Evolutionary conservation across 2,113 vertebrate species (phyloP).

Genomic region (Pagrus major): DNA sequence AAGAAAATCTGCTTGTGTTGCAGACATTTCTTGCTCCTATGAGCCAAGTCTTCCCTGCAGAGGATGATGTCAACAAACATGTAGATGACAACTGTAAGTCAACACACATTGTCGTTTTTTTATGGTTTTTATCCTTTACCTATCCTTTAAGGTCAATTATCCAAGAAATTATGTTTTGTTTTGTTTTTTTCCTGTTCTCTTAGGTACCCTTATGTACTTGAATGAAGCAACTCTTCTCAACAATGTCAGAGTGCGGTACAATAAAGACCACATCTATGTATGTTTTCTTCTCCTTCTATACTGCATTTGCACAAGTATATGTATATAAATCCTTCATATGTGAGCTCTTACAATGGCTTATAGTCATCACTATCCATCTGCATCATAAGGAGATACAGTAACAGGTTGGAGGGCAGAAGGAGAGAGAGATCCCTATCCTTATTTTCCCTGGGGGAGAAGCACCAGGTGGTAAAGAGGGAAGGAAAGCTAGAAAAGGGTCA

Average conservation of each 20-base stretch:
- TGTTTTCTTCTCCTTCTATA: slow-evolving; percentile 67
- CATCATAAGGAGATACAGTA: slow-evolving; percentile 36
- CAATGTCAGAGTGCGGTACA: slow-evolving; percentile 96
- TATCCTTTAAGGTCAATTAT: not conserved
- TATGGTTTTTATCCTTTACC: not conserved
- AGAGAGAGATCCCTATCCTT: slow-evolving; percentile 27
- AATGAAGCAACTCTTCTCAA: slow-evolving; percentile 99
- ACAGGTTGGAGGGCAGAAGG: slow-evolving; percentile 35
- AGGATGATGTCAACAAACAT: slow-evolving; percentile 96
- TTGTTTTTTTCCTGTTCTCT: slow-evolving; percentile 21
- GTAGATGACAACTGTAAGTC: slow-evolving; percentile 99
- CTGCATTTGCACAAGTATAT: not conserved
- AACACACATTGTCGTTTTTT: not conserved
- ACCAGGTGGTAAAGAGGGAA: slow-evolving; percentile 66
- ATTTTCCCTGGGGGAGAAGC: slow-evolving; percentile 31
- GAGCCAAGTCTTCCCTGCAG: slow-evolving; percentile 97
- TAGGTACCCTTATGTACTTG: slow-evolving; percentile 98
- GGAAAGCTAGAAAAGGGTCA: slow-evolving; percentile 41
- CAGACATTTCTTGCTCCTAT: slow-evolving; percentile 94
- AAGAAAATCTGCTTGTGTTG: slow-evolving; percentile 34
- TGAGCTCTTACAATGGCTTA: not conserved
- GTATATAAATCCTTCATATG: not conserved
- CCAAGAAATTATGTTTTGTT: not conserved
- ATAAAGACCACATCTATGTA: slow-evolving; percentile 98
- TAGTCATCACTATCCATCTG: slow-evolving; percentile 18